phyloP scores from a whole-genome alignment of 1,140 invertebrate genomes.

The Hylaeus anthracinus region DNA sequence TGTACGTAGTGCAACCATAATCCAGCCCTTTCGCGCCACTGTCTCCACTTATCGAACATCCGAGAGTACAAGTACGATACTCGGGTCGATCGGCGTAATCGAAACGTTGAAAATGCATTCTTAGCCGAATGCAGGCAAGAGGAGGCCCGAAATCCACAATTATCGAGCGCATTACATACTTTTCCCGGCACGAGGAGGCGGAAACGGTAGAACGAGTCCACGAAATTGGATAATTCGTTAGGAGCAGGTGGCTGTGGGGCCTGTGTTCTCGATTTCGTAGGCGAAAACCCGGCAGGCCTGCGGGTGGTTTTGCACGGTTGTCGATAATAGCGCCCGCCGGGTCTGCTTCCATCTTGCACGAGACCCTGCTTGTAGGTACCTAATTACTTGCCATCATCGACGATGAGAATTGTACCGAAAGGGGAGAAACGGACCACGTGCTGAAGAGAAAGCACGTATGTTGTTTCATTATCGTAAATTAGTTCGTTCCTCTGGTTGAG shows the following conservation, averaged over 20 bases:
- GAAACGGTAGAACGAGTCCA: slow-evolving; percentile 2
- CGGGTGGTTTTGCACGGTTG: slow-evolving; percentile 49
- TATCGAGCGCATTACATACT: slow-evolving; percentile 5
- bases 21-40: too few species aligned
- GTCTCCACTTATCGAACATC: too few species aligned
- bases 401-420: slow-evolving; percentile 14
- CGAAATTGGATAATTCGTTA: slow-evolving; percentile 62
- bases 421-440: slow-evolving; percentile 30
- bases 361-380: slow-evolving; percentile 27
- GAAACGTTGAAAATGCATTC: background rate
- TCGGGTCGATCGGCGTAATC: background rate
- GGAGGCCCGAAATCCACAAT: background rate
- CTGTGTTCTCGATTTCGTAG: slow-evolving; percentile 29
- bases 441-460: slow-evolving; percentile 37
- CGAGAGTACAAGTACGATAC: too few species aligned
- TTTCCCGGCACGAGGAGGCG: slow-evolving; percentile 2
- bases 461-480: slow-evolving; percentile 54
- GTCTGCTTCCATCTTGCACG: slow-evolving; percentile 49
- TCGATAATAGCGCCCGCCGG: slow-evolving; percentile 53
- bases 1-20: too few species aligned
- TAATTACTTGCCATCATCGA: slow-evolving; percentile 44
- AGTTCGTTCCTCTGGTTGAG: slow-evolving; percentile 12
- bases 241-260: slow-evolving; percentile 44
- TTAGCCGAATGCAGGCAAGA: background rate
- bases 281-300: slow-evolving; percentile 39